Base-by-base conservation (phyloP, 2,888 invertebrate species). In the Melinaea menophilus region DNA sequence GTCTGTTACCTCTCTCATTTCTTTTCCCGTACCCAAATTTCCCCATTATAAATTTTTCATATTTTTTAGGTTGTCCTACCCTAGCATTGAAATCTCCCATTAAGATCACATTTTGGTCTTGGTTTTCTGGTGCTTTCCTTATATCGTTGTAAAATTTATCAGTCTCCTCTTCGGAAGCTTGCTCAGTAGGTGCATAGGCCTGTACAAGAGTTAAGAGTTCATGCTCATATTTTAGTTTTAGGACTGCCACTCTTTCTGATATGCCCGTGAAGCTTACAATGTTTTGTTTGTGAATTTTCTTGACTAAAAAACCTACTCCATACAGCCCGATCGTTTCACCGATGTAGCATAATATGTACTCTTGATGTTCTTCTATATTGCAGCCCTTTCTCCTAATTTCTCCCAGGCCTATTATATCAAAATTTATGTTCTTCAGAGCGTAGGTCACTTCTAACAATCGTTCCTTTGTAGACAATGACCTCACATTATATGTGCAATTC, bases 101-200 rank as follows among this genome's bases (percentile, higher is more conserved):
- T 22, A 22, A 22, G 22, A 22, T 22, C 2, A 56, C 37, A 56
- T 12, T 33, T 35, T n/a, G 56, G 56, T 56, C 31, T 31, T 33
- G 34, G 34, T 56, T 56, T 9, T 56, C 37, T 33, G 35, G 37
- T 33, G 56, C 56, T 5, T 56, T 56, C n/a, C 34, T 34, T 56
- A 56, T 12, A 35, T 56, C 56, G 12, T 56, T 34, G 56, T 56
- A 56, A 34, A 56, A 56, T 56, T 56, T 57, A 37, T 56, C 46
- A 46, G 46, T 46, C 46, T 46, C 7, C n/a, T 46, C 46, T 46
- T 46, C 46, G 54, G 54, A 31, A 31, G 54, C 54, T 54, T 54
- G 54, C 54, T 54, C 46, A 46, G 46, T 46, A 46, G 5, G 3
- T 46, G 46, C 46, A 5, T 46, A 46, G 46, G 46, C 46, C 46